Evolutionary conservation across 2,888 invertebrate genomes (phyloP), one percentile per base, ranked within the genome.

Genomic region (Rosalia funebris): DNA sequence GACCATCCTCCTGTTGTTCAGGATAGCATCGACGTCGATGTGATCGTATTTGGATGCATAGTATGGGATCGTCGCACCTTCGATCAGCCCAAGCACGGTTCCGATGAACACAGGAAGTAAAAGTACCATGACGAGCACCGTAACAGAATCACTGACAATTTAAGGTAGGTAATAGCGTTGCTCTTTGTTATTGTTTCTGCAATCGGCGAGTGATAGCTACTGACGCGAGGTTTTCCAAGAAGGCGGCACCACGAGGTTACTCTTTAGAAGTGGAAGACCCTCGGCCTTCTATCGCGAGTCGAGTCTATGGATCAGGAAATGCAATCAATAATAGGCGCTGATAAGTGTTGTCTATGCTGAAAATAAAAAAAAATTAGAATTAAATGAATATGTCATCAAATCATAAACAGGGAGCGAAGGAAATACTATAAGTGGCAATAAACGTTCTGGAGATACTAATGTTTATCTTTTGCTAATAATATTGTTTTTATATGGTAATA

Each of bases 1-100:
- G 47, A 91, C 85, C 68, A 91, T 81, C 72, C 90, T 83, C 70
- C 88, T 87, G 77, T 88, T 91, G 46, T 85, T 84, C 71, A 91
- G 83, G 69, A 91, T 85, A 42, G 86, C 85, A 66, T 91, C 89
- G 17, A 91, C 82, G 77, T 91, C 88, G 69, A 91, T 80, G 77
- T 89, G 88, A 74, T 90, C 90, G 76, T 90, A 91, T 73, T 88
- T 84, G 17, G 81, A 83, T 25, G 82, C 80, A 69, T 85, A 85
- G 46, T 63, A 62, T 19, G 66, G 34, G 5, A 63, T 65, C 9
- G 31, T 10, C 7, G 42, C 53, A 5, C 25, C 53, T n/a, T 0
- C 34, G 1, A 15, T 11, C 16, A 42, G 9, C 3, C 41, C 39
- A n/a, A 50, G n/a, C 15, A 14, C 53, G 12, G 16, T 12, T 7